Conservation (phyloP, 2,888 invertebrate genomes). For the Mimachlamys varia region DNA sequence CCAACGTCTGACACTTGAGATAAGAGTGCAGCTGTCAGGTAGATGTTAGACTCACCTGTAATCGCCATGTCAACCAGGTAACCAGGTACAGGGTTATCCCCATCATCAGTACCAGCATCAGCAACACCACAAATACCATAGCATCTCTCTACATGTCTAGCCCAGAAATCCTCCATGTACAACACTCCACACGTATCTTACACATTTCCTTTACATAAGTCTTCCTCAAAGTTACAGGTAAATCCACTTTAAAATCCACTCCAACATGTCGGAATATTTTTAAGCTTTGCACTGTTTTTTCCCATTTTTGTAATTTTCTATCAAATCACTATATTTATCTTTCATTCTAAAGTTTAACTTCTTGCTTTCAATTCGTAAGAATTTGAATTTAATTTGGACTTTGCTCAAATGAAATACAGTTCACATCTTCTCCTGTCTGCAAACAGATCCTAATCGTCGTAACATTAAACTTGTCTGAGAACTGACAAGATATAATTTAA, state of each 20-base stretch:
- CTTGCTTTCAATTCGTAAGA: not conserved
- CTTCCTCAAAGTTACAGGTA: not conserved
- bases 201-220: not conserved
- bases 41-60: constrained; percentile 17
- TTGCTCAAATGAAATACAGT: not conserved
- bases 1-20: not conserved
- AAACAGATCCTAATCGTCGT: not conserved
- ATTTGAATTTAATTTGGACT: not conserved
- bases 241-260: not conserved
- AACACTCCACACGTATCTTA: not conserved
- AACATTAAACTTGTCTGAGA: not conserved
- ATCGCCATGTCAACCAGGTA: constrained; percentile 31
- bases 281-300: not conserved
- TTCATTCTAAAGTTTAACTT: not conserved
- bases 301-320: not conserved
- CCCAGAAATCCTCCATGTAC: not conserved
- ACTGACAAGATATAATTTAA: not conserved
- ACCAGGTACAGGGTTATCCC: constrained; percentile 15
- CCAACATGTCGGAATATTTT: not conserved
- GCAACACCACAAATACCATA: constrained; percentile 18
- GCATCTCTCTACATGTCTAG: not conserved
- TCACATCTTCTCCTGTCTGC: not conserved
- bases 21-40: constrained; percentile 31
- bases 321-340: not conserved
- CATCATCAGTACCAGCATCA: constrained; percentile 5